Conservation (phyloP, 2,113 vertebrate species). For the Cephalopterus ornatus region DNA sequence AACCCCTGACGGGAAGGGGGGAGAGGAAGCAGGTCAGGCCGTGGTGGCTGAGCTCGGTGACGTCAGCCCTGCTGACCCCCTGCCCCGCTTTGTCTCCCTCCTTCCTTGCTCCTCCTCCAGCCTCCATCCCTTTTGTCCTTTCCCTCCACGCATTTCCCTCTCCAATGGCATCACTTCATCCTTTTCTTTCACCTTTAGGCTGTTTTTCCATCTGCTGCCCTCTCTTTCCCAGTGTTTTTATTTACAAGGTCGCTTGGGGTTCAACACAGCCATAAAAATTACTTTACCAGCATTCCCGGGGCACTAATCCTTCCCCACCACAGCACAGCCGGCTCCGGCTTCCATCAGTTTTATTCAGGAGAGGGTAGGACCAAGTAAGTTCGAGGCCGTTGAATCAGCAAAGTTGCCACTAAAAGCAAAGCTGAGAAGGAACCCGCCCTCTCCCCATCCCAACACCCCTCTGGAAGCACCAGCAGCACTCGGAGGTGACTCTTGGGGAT, state of each 20-base stretch:
- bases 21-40: not conserved
- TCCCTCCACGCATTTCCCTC: not conserved
- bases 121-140: not conserved
- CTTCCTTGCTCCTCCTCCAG: not conserved
- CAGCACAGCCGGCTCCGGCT: not conserved
- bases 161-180: not conserved
- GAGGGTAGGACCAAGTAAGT: not conserved
- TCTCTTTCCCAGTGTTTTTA: not conserved
- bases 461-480: not conserved
- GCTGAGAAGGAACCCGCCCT: not conserved
- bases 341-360: not conserved
- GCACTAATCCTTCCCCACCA: not conserved
- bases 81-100: not conserved
- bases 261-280: not conserved
- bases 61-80: not conserved
- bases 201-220: not conserved
- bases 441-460: not conserved
- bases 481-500: not conserved
- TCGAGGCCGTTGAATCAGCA: not conserved
- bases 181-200: not conserved
- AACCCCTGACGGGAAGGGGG: rapidly evolving
- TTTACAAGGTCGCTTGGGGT: not conserved
- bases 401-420: not conserved
- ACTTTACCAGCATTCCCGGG: not conserved
- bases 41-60: rapidly evolving